phyloP scores from a whole-genome alignment of 2,113 vertebrate genomes.

The Xenotilapia caudafasciata region DNA sequence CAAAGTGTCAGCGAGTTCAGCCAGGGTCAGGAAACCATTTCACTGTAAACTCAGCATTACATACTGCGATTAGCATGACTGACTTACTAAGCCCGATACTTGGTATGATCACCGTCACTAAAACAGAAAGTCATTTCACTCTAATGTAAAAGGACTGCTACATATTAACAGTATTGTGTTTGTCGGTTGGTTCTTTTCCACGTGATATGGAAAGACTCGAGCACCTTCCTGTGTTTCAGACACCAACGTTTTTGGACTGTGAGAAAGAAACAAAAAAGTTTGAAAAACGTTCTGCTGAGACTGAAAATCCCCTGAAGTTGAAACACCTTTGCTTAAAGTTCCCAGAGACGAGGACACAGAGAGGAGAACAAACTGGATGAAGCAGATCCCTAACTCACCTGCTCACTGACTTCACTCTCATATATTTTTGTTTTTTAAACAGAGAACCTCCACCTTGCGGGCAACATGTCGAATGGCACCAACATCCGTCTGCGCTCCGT shows the following conservation, averaged over 20 bases:
- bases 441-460: slow-evolving; percentile 68
- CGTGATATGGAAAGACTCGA: background rate
- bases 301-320: background rate
- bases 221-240: background rate
- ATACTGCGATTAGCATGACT: background rate
- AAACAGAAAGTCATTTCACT: background rate
- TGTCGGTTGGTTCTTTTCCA: background rate
- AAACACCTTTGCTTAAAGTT: background rate
- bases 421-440: background rate
- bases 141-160: background rate
- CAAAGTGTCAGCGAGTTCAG: background rate
- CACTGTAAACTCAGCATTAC: background rate
- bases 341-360: background rate
- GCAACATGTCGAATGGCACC: slow-evolving; percentile 30
- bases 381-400: background rate
- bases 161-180: background rate
- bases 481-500: slow-evolving; percentile 53
- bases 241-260: background rate
- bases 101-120: background rate
- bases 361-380: background rate
- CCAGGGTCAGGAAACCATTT: background rate
- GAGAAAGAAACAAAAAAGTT: background rate
- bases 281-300: background rate
- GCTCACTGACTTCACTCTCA: background rate
- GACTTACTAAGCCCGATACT: background rate